Percentiles rank a stretch among this genome's conserved stretches.
Conservation (phyloP, 1,140 invertebrate species). For the Tyrophagus putrescentiae region DNA sequence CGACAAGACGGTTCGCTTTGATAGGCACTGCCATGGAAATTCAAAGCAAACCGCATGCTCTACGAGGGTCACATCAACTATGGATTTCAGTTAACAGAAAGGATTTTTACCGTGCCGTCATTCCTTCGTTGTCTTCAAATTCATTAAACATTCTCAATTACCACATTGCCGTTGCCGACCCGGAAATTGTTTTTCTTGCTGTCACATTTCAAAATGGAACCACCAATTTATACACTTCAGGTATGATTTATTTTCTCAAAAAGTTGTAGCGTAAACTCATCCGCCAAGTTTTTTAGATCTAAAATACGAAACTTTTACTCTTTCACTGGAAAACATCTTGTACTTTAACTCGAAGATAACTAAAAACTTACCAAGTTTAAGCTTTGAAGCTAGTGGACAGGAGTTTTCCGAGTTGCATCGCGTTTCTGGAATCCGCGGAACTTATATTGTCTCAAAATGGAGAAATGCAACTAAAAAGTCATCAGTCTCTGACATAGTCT, state of each 20-base stretch:
- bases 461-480: constrained; percentile 21
- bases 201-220: constrained; percentile 57
- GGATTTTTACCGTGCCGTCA: constrained; percentile 52
- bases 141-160: constrained; percentile 39
- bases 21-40: constrained; percentile 27
- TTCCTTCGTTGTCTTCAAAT: constrained; percentile 43
- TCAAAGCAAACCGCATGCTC: constrained; percentile 26
- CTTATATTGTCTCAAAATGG: constrained; percentile 74
- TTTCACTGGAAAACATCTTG: constrained; percentile 64
- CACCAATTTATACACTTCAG: constrained; percentile 55
- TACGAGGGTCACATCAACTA: constrained; percentile 55
- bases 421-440: constrained; percentile 65
- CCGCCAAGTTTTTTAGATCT: background rate
- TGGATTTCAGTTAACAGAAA: constrained; percentile 58
- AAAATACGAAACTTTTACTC: constrained; percentile 41
- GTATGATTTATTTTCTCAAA: constrained; percentile 25
- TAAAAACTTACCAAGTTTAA: constrained; percentile 24
- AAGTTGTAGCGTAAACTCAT: background rate
- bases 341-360: constrained; percentile 65
- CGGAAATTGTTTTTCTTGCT: constrained; percentile 58
- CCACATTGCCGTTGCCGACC: constrained; percentile 65
- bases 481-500: constrained; percentile 50
- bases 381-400: constrained; percentile 45
- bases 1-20: constrained; percentile 41
- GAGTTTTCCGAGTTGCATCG: constrained; percentile 76